Base-by-base conservation (phyloP, 2,797 vertebrate species). In the Enoplosus armatus region DNA sequence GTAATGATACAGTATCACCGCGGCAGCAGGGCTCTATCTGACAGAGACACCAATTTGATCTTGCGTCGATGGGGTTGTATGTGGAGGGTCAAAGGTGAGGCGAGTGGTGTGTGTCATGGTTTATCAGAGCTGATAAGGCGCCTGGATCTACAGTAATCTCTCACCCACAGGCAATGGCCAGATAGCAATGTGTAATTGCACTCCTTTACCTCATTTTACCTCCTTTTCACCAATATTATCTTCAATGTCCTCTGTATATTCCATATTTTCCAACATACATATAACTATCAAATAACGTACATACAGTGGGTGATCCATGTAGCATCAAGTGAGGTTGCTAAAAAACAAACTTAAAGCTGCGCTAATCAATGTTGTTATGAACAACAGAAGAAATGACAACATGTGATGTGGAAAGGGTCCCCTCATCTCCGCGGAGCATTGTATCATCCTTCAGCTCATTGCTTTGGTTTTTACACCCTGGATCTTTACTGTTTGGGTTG, bases 1-100 rank as follows among this genome's bases (percentile, higher is more conserved):
- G 27, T 43, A 18, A 37, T 59, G 9, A 68, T 47, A 70, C 27
- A 33, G 27, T 80, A 83, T 77, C 60, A 81, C 35, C 78, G 75
- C 45, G 48, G 33, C 37, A 58, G 12, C 31, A 2, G 61, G 0
- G 2, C 22, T 59, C 41, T 45, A 27, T 59, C 54, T 61, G 29
- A 29, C 55, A 33, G n/a, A 43, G 22, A 37, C 24, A 51, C 5
- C 16, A 6, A 15, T 47, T 68, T 64, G 50, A 74, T 58, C 45
- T 27, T 1, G 12, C 45, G 47, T 5, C 3, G 58, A 50, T 71
- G 45, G 24, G 48, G 37, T 43, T 62, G 39, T 29, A 73, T 80
- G 63, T 90, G 74, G 66, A 78, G 75, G 90, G 83, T 80, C 76
- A 89, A 94, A 93, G 92, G 84, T 91, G 56, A 85, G 35, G 41